Conservation (phyloP, 2,797 vertebrate species). For the Cryptoblepharus egeriae region DNA sequence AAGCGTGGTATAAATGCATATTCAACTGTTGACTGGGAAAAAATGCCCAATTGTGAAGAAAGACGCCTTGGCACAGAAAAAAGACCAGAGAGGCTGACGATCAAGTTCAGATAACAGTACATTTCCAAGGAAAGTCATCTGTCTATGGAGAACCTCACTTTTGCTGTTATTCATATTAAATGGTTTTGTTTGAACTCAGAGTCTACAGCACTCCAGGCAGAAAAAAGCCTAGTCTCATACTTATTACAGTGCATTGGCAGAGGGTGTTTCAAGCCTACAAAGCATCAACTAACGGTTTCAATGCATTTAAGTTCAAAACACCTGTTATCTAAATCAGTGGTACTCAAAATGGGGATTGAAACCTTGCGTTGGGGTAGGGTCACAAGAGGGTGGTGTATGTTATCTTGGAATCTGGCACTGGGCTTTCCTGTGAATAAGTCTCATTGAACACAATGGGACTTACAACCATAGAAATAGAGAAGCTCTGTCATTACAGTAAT, state of each 20-base stretch:
- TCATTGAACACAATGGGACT: too few relatives aligned
- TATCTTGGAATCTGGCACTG: too few relatives aligned
- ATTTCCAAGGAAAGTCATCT: conserved; percentile 13
- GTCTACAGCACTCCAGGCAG: conserved; percentile 34
- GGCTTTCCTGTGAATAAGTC: too few relatives aligned
- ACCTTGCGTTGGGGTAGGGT: too few relatives aligned
- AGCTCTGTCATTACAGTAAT: too few relatives aligned
- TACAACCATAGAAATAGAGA: too few relatives aligned
- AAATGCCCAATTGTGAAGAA: conserved; percentile 68
- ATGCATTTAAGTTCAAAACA: not conserved
- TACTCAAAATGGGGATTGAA: too few relatives aligned
- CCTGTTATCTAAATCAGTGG: too few relatives aligned
- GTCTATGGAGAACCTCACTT: not conserved
- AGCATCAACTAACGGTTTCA: not conserved
- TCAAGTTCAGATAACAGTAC: conserved; percentile 72
- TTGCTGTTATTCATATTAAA: conserved; percentile 11
- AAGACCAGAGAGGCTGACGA: conserved; percentile 62
- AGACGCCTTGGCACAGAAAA: conserved; percentile 49
- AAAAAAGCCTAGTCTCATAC: not conserved
- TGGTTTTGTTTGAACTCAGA: not conserved
- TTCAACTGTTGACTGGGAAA: conserved; percentile 77
- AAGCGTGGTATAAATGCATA: conserved; percentile 75
- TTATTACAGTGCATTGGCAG: not conserved
- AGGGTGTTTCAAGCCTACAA: not conserved
- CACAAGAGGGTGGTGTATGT: too few relatives aligned